phyloP scores from a whole-genome alignment of 2,113 vertebrate species.

The Chrysemys picta region DNA sequence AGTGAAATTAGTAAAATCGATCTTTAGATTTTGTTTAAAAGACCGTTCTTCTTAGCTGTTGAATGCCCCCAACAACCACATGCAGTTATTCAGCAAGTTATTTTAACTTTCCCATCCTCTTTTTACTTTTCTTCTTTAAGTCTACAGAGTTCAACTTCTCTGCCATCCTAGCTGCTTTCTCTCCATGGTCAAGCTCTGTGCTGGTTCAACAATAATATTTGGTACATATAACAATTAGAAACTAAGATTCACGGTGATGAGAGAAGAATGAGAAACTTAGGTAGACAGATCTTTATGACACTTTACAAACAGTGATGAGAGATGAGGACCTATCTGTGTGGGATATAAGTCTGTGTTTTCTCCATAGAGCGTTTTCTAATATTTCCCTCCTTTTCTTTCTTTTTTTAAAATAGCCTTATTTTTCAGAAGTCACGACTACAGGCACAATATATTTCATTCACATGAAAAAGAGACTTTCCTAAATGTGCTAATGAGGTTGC shows the following conservation, averaged over 20 bases:
- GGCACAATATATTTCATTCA: fast-evolving
- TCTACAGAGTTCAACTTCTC: not conserved
- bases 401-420: not conserved
- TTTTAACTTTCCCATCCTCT: not conserved
- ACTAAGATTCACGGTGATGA: not conserved
- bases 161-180: not conserved
- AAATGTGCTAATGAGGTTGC: fast-evolving
- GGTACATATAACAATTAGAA: not conserved
- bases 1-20: not conserved
- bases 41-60: not conserved
- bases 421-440: not conserved
- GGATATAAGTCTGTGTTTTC: fast-evolving
- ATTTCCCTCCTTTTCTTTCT: not conserved
- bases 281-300: fast-evolving
- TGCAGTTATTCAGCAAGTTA: not conserved
- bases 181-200: not conserved
- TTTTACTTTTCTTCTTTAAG: not conserved
- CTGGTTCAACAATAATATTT: not conserved
- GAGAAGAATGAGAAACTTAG: fast-evolving
- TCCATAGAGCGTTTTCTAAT: fast-evolving
- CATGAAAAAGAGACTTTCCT: not conserved
- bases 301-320: not conserved
- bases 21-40: not conserved
- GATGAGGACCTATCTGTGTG: fast-evolving
- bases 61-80: not conserved